Evolutionary conservation across 2,113 vertebrate species (phyloP), one percentile per base, ranked within the genome.

Genomic region (Pardalotus punctatus): DNA sequence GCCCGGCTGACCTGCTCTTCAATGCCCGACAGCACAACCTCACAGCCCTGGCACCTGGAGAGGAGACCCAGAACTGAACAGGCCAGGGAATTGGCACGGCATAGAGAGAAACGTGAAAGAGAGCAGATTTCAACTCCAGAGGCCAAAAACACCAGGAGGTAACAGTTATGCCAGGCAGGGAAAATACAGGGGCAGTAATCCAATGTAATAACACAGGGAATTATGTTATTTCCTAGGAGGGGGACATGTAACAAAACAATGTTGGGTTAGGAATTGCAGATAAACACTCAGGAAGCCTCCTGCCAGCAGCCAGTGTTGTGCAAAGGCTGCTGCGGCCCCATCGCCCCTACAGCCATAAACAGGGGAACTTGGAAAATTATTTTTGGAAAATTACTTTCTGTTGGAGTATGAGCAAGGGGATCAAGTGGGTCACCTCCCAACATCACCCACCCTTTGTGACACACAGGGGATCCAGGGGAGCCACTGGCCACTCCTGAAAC

Each of bases 1-100:
- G 99, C 99, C 50, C 99, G 98, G 53, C 99, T 98, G 69, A 99
- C 99, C 95, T 99, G 99, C 85, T 99, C 99, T 84, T 99, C 99
- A 1, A 99, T 99, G 83, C 99, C 98, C 2, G 99, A 99, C 91
- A 99, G 92, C 90, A 99, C 99, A 4, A 98, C 99, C 96, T 99
- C 99, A 3, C 99, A 99, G 40, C 99, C 99, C 31, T 99, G 97
- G 86, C 99, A 99, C 99, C 99, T 99, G 98, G 8, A n/a, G 53
- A 33, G 77, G 77, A 84, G 31, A 66, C 1, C 2, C 2, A 60
- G 82, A 50, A 43, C 65, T 93, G 47, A 96, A 88, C 25, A 28
- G 88, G 88, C 73, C 57, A 50, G 15, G 25, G 23, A 66, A 79
- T 8, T 45, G 16, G 70, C 61, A 65, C 7, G 35, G 71, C n/a